Evolutionary conservation across 2,888 invertebrate genomes (phyloP).

Genomic region (Linnaemya vulpina): DNA sequence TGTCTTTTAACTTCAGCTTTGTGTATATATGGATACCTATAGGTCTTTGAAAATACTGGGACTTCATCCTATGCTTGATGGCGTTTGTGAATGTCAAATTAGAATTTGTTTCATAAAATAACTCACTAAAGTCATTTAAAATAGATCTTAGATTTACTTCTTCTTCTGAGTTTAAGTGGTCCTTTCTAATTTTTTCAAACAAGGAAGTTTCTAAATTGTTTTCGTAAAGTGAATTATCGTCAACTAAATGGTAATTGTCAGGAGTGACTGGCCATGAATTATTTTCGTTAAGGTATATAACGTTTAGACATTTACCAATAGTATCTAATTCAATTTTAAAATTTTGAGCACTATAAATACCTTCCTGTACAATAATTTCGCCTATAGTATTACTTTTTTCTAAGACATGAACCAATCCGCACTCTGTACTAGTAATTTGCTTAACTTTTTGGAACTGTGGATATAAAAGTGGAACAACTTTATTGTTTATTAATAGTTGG

Average conservation of each 20-base stretch:
- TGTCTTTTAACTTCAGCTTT: constrained; percentile 28
- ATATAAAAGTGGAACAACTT: not conserved
- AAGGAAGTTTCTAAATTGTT: not conserved
- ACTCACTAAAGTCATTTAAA: not conserved
- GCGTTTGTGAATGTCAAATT: constrained; percentile 59
- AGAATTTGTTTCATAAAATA: constrained; percentile 38
- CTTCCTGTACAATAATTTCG: constrained; percentile 8
- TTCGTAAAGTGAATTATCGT: not conserved
- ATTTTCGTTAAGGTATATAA: constrained; percentile 8
- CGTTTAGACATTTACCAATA: constrained; percentile 5
- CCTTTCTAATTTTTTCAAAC: constrained; percentile 1
- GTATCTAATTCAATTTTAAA: constrained; percentile 3
- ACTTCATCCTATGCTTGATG: constrained; percentile 60
- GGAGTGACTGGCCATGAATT: constrained; percentile 37
- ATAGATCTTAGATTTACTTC: not conserved
- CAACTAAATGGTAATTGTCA: constrained; percentile 24
- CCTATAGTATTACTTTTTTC: not conserved
- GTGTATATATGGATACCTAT: constrained; percentile 64
- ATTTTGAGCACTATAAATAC: constrained; percentile 24
- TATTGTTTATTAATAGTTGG: constrained; percentile 23
- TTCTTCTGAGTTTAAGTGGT: constrained; percentile 36
- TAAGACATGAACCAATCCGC: not conserved
- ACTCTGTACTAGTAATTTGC: not conserved
- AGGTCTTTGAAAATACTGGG: constrained; percentile 39
- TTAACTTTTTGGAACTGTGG: not conserved